A percentile compares a stretch with the other conserved stretches of the same genome.
phyloP scores from a whole-genome alignment of 2,113 vertebrate genomes.

The Phoxinus phoxinus region DNA sequence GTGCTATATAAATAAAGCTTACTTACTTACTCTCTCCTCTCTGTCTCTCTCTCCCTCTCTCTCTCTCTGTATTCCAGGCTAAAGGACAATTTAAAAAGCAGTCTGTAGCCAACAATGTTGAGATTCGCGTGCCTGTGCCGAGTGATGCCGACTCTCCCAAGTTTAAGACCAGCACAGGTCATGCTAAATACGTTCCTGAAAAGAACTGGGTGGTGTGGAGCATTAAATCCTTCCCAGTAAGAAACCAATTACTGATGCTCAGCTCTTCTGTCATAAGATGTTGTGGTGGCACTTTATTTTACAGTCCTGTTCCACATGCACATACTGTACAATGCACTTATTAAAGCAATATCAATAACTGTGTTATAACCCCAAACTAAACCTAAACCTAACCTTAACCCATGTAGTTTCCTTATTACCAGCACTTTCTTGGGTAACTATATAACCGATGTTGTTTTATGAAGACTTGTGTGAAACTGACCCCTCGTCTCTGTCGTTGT shows the following conservation, averaged over 20 bases:
- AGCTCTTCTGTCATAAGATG: background rate
- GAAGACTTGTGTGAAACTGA: background rate
- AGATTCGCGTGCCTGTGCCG: constrained; percentile 90
- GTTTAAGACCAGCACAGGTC: constrained; percentile 91
- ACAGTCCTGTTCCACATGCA: too few relatives aligned
- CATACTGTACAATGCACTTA: too few relatives aligned
- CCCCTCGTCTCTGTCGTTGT: background rate
- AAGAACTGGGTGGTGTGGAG: constrained; percentile 90
- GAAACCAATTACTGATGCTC: constrained; percentile 46
- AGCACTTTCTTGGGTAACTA: too few relatives aligned
- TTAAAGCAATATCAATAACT: too few relatives aligned
- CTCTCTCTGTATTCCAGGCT: constrained; percentile 75
- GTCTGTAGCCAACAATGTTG: constrained; percentile 93
- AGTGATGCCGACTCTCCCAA: constrained; percentile 93
- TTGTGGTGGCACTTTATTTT: background rate
- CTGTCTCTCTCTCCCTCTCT: background rate
- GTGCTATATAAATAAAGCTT: too few relatives aligned
- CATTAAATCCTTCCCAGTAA: constrained; percentile 94
- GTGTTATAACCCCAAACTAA: too few relatives aligned
- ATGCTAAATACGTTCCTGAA: constrained; percentile 89
- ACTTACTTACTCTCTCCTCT: too few relatives aligned
- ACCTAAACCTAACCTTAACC: too few relatives aligned
- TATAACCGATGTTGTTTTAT: background rate
- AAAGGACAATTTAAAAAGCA: constrained; percentile 98
- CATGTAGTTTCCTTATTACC: too few relatives aligned